phyloP scores from a whole-genome alignment of 2,888 invertebrate species.

The Callimorpha dominula region DNA sequence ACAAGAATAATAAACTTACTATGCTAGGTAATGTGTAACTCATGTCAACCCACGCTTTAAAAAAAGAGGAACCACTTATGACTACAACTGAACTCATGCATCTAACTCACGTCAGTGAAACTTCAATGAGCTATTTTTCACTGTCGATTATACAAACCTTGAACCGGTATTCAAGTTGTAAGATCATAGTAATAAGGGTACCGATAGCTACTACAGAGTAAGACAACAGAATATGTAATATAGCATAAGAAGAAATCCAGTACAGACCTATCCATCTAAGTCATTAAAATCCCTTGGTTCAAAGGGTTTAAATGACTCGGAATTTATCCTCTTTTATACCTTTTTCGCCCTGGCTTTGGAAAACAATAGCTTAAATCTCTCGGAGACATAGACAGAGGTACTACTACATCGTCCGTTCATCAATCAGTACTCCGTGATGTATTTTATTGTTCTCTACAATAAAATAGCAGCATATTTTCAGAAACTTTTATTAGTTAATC shows the following conservation, averaged over 20 bases:
- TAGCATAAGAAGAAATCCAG: neutral
- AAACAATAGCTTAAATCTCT: conserved; percentile 3
- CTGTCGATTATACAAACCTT: too few relatives aligned
- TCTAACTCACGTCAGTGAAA: neutral
- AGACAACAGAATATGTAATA: neutral
- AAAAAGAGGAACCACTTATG: neutral
- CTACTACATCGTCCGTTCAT: conserved; percentile 4
- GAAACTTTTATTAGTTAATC: conserved; percentile 7
- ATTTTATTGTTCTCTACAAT: neutral
- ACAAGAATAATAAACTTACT: too few relatives aligned
- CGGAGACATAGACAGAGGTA: neutral
- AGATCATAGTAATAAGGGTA: too few relatives aligned
- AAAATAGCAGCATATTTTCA: neutral
- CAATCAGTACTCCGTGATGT: conserved; percentile 11
- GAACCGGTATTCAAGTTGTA: too few relatives aligned
- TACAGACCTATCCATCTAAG: too few relatives aligned
- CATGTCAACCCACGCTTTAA: neutral
- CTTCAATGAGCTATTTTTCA: too few relatives aligned
- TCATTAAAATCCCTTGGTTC: neutral
- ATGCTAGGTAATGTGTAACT: too few relatives aligned
- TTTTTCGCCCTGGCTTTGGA: neutral
- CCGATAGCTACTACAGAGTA: neutral
- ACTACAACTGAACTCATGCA: neutral
- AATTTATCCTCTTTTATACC: neutral
- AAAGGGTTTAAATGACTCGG: neutral